Conservation (phyloP, 2,113 vertebrate genomes). For the Ploceus nigricollis region DNA sequence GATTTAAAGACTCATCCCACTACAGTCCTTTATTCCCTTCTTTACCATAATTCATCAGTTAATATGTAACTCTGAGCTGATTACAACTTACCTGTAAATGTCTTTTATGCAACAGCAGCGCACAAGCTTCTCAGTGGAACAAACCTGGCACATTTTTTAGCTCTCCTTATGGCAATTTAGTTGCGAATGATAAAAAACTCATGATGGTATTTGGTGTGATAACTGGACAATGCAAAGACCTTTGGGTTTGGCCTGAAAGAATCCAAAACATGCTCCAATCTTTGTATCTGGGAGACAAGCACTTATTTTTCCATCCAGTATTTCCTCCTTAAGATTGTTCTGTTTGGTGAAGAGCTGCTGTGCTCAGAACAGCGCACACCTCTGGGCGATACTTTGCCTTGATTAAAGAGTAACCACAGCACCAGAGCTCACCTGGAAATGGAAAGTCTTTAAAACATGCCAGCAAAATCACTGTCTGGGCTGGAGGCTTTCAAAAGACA, state of each 20-base stretch:
- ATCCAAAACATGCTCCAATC: conserved; percentile 56
- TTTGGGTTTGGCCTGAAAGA: conserved; percentile 55
- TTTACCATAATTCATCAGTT: conserved; percentile 58
- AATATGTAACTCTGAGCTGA: conserved; percentile 62
- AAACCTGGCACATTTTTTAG: neutral
- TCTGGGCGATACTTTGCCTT: conserved; percentile 7
- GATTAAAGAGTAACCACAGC: conserved; percentile 62
- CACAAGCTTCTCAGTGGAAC: neutral
- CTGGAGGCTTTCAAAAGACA: neutral
- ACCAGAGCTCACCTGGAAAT: conserved; percentile 51
- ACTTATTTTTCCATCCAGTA: conserved; percentile 53
- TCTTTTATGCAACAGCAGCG: conserved; percentile 26
- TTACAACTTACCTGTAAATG: conserved; percentile 60
- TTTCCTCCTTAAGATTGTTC: conserved; percentile 63
- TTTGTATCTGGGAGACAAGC: conserved; percentile 42
- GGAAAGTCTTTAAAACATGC: conserved; percentile 32
- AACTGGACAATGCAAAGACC: conserved; percentile 20
- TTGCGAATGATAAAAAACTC: conserved; percentile 11
- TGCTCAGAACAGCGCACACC: neutral
- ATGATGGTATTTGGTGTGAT: conserved; percentile 19
- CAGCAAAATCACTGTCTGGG: neutral
- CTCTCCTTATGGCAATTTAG: neutral
- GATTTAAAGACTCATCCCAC: conserved; percentile 57
- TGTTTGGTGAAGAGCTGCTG: conserved; percentile 38
- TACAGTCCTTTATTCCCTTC: conserved; percentile 29